phyloP scores from a whole-genome alignment of 2,797 vertebrate species.

The Rallus crepitans region DNA sequence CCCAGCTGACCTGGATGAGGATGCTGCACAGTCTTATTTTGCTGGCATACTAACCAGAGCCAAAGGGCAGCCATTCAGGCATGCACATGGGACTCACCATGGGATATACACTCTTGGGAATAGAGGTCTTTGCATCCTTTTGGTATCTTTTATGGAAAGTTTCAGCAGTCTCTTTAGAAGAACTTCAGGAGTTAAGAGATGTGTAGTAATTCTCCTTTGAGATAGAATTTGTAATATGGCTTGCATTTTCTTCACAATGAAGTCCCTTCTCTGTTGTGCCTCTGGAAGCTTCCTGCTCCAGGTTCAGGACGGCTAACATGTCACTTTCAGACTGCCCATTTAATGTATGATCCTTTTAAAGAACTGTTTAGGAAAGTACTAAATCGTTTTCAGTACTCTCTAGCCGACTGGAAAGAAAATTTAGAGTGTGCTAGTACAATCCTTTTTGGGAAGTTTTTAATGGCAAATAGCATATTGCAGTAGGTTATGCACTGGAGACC shows the following conservation, averaged over 20 bases:
- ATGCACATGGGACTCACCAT: rapidly evolving
- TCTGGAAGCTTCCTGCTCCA: not conserved
- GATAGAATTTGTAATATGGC: not conserved
- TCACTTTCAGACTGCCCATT: not conserved
- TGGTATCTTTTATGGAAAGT: not conserved
- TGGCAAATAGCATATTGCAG: not conserved
- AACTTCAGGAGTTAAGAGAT: not conserved
- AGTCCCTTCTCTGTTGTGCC: not conserved
- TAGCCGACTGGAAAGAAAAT: not conserved
- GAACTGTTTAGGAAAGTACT: not conserved
- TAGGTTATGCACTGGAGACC: not conserved
- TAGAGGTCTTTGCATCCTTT: not conserved
- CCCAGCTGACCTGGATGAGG: not conserved
- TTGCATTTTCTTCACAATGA: not conserved
- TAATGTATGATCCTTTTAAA: not conserved
- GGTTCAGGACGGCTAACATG: not conserved
- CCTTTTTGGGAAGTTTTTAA: not conserved
- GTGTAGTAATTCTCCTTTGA: not conserved
- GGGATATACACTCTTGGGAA: not conserved
- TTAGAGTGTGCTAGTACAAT: not conserved
- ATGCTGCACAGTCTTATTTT: not conserved
- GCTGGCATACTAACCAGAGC: not conserved
- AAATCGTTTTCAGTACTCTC: not conserved
- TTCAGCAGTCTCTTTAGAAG: not conserved
- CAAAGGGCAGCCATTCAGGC: not conserved